Conservation (phyloP, 2,888 invertebrate genomes). For the Eupelmus urozonus region DNA sequence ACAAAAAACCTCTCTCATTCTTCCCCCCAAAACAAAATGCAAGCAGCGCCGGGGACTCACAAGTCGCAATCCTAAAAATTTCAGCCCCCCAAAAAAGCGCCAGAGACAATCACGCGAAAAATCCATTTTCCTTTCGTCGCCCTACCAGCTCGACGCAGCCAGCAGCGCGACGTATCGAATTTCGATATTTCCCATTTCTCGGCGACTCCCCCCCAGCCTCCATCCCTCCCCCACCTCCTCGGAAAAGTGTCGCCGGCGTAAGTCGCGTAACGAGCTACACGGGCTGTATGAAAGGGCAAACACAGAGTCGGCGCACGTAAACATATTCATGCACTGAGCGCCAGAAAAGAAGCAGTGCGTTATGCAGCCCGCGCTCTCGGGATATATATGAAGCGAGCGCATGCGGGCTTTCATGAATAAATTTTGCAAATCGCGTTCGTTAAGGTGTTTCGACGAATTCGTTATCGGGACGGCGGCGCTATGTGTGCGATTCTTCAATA, state of each 20-base stretch:
- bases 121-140: slow-evolving; percentile 40
- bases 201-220: background rate
- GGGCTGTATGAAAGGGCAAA: background rate
- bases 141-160: background rate
- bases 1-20: no score
- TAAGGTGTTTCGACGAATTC: slow-evolving; percentile 21
- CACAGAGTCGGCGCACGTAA: background rate
- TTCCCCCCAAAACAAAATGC: no score
- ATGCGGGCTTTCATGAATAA: slow-evolving; percentile 45
- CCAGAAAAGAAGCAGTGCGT: background rate
- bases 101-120: slow-evolving; percentile 17
- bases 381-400: background rate
- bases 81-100: background rate
- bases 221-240: background rate
- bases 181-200: slow-evolving; percentile 51
- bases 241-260: slow-evolving; percentile 14
- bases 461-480: background rate
- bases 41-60: no score
- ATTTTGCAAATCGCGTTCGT: slow-evolving; percentile 38
- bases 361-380: background rate
- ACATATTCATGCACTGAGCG: background rate
- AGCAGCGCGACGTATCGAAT: slow-evolving; percentile 39
- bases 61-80: no score
- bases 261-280: slow-evolving; percentile 25
- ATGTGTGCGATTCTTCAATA: background rate